Base-by-base conservation (phyloP, 92 coral and sea anemone genomes). In the Epizoanthus scotinus region DNA sequence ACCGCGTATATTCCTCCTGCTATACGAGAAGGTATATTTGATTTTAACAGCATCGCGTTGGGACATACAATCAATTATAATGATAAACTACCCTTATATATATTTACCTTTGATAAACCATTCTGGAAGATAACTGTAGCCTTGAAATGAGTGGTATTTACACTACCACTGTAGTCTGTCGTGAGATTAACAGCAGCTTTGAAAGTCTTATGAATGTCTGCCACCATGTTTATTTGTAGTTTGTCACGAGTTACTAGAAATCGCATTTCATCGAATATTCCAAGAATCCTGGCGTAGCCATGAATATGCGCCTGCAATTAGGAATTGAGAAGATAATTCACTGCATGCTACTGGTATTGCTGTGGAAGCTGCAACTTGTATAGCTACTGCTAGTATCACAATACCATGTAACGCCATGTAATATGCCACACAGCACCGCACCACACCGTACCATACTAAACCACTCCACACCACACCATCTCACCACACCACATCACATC, bases 201-300 rank as follows among this genome's bases (percentile, higher is more conserved):
- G 69, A 91, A 83, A 0, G 99, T 85, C 85, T 87, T 91, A 84
- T 87, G 88, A 19, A 86, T 68, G 28, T 89, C 91, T 1, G 96
- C 89, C 49, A 87, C 90, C 85, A 96, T 60, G 56, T 87, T 82
- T 56, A 96, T 82, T 73, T 89, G 93, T 65, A 92, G 67, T 56
- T 71, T 73, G 42, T 92, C 93, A 19, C 93, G 83, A 73, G 93
- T 96, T 56, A 91, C 83, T 26, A 91, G 78, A 71, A 96, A 73
- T 61, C 92, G 94, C 58, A 91, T 78, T 50, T 89, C 99, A 44
- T 96, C 95, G 61, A 96, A 96, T 70, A 96, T 74, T 24, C 99
- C 99, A 66, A 93, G 86, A 26, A 96, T 85, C 19, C 98, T 92
- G 28, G 98, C 84, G 73, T 89, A 89, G 14, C 98, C 94, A 56